Conservation (phyloP, 1,140 invertebrate genomes). For the Mycetomoellerius zeteki region DNA sequence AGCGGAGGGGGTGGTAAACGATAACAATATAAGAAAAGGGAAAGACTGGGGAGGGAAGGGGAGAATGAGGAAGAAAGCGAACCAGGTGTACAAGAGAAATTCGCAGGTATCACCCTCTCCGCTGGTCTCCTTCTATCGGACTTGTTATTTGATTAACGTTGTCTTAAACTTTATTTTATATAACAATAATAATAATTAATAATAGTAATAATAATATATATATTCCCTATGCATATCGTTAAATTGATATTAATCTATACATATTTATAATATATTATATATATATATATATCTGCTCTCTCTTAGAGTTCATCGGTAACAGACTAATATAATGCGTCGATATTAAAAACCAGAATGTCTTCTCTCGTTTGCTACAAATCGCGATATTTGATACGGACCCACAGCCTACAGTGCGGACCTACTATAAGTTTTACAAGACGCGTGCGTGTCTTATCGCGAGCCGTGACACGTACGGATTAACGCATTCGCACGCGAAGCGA, state of each 20-base stretch:
- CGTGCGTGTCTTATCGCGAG: constrained; percentile 4
- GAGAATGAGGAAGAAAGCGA: not conserved
- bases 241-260: constrained; percentile 71
- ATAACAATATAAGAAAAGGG: not conserved
- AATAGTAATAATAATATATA: constrained; percentile 69
- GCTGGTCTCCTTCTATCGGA: constrained; percentile 66
- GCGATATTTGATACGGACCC: constrained; percentile 39
- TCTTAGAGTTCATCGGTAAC: constrained; percentile 65
- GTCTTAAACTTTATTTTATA: constrained; percentile 84
- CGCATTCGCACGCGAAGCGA: constrained; percentile 18
- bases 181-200: constrained; percentile 76
- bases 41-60: not conserved
- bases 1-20: constrained; percentile 52
- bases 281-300: constrained; percentile 46
- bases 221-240: constrained; percentile 67
- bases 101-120: constrained; percentile 42
- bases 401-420: not conserved
- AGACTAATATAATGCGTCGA: constrained; percentile 67
- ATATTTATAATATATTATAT: constrained; percentile 51
- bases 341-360: constrained; percentile 66
- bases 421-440: constrained; percentile 6
- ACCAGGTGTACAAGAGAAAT: not conserved
- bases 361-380: constrained; percentile 62
- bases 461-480: constrained; percentile 6
- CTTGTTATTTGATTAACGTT: constrained; percentile 80